Percentiles rank a stretch among this genome's conserved stretches.
These are phyloP conservation scores for Hydractinia echinata DNA, from an alignment of 30 jellyfish, hydroid and myxozoan genomes.

Conservation along the genomic window DNA sequence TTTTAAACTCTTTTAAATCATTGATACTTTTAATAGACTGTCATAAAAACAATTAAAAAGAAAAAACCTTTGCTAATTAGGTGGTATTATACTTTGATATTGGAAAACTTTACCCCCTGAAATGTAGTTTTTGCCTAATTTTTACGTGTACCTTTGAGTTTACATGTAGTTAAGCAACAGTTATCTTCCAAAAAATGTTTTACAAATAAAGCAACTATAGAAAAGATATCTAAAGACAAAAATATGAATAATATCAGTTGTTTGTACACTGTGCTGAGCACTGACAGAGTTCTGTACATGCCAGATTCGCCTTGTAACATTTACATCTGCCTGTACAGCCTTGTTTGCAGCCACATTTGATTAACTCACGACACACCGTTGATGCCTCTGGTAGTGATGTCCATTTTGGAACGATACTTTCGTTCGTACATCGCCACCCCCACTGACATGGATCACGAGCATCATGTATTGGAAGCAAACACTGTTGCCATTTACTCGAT, in stretches of 20 bases:
- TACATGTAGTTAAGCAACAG: no score
- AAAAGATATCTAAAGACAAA: background rate
- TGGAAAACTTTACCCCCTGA: no score
- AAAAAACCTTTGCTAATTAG: no score
- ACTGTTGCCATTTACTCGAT: background rate
- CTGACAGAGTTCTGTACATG: constrained; percentile 13
- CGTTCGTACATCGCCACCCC: background rate
- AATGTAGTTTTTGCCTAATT: no score
- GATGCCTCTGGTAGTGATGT: constrained; percentile 23
- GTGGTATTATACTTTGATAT: no score
- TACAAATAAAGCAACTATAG: no score
- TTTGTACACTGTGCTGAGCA: constrained; percentile 20
- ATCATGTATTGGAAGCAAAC: background rate
- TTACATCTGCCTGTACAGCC: constrained; percentile 22
- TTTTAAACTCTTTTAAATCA: no score
- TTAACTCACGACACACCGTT: constrained; percentile 6
- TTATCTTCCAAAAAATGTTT: no score
- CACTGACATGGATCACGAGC: background rate
- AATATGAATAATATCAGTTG: background rate
- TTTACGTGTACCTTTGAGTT: no score
- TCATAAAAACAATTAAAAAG: no score
- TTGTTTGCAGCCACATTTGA: constrained; percentile 14
- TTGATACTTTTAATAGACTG: no score
- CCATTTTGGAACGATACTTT: background rate
- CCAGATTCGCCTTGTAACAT: constrained; percentile 9